Conservation (phyloP, 2,797 vertebrate species). For the Neosilurus mollespiculum region DNA sequence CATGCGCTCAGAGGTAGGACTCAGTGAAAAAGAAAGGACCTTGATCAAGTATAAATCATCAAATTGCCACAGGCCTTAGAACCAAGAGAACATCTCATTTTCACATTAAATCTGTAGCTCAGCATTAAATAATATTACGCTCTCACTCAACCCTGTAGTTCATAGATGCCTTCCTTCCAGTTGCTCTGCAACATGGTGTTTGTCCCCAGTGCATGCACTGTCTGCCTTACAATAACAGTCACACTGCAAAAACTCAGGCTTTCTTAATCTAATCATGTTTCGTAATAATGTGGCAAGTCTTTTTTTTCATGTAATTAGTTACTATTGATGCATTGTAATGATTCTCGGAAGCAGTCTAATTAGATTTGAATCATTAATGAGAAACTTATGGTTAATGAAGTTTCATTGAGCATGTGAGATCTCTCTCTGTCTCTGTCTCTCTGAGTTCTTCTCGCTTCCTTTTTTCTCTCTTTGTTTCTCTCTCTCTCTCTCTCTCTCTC, state of each 20-base stretch:
- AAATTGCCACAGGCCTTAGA: slow-evolving; percentile 14
- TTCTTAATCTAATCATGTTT: slow-evolving; percentile 52
- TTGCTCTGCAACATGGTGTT: slow-evolving; percentile 12
- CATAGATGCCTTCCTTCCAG: slow-evolving; percentile 18
- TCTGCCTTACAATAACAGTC: slow-evolving; percentile 42
- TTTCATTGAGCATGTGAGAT: slow-evolving; percentile 52
- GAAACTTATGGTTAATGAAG: slow-evolving; percentile 55
- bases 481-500: too few species aligned
- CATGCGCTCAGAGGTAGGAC: neutral
- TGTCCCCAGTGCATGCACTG: slow-evolving; percentile 14
- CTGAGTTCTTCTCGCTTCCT: too few species aligned
- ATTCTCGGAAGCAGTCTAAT: slow-evolving; percentile 57
- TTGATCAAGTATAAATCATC: neutral
- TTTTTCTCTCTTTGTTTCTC: too few species aligned
- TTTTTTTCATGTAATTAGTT: slow-evolving; percentile 53
- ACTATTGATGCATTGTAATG: slow-evolving; percentile 54
- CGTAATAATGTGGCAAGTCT: slow-evolving; percentile 47
- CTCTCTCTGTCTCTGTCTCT: too few species aligned
- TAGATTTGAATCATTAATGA: slow-evolving; percentile 57
- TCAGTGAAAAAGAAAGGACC: neutral
- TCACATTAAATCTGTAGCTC: slow-evolving; percentile 11
- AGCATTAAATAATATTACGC: slow-evolving; percentile 25
- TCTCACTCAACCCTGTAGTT: neutral
- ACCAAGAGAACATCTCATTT: slow-evolving; percentile 19
- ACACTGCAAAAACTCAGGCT: slow-evolving; percentile 48